These are phyloP conservation scores for Minunthozetes semirufus DNA, from an alignment of 2,888 invertebrate species.

Conservation along the genomic window DNA sequence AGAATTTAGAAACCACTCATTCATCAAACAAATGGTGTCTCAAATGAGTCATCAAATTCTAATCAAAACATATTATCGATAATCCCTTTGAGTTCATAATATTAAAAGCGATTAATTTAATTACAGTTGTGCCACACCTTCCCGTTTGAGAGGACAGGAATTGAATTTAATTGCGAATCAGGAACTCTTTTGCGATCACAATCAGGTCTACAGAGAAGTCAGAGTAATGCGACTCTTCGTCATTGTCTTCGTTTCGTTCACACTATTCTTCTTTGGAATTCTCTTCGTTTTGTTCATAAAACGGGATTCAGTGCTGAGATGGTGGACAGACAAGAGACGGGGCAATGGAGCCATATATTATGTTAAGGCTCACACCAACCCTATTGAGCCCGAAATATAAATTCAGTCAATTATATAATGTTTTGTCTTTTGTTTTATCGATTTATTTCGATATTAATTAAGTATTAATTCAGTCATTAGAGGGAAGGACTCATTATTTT, in stretches of 20 bases:
- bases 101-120: neutral
- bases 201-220: neutral
- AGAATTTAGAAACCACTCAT: no score
- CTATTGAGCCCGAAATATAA: neutral
- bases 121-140: conserved; percentile 30
- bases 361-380: conserved; percentile 35
- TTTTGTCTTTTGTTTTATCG: no score
- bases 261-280: conserved; percentile 28
- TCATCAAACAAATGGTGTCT: no score
- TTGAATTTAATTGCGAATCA: neutral
- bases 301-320: conserved; percentile 23
- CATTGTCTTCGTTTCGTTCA: conserved; percentile 30
- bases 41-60: no score
- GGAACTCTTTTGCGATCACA: conserved; percentile 27
- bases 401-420: neutral
- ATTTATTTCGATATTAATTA: no score
- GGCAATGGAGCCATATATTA: conserved; percentile 35
- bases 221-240: conserved; percentile 24
- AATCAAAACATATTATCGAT: no score
- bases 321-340: conserved; percentile 15
- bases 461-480: no score
- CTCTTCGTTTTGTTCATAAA: conserved; percentile 31
- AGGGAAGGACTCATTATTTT: no score
- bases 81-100: neutral
- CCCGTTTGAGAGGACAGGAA: conserved; percentile 22